Percentiles rank a stretch among this genome's conserved stretches.
Conservation (phyloP, 2,113 vertebrate genomes). For the Neofelis nebulosa region DNA sequence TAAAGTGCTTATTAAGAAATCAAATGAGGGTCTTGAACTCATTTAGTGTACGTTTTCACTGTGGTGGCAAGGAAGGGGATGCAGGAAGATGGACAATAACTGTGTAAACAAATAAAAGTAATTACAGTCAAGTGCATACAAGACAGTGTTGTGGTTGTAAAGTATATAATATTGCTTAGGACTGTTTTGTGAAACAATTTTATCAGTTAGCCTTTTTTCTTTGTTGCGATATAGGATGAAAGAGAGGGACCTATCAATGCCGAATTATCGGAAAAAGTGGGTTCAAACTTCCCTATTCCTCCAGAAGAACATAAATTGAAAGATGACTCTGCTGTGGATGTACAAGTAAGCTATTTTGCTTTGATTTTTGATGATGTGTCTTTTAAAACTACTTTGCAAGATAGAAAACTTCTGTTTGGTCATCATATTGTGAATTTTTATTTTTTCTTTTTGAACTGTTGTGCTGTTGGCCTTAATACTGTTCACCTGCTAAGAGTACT, state of each 20-base stretch:
- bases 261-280: conserved; percentile 78
- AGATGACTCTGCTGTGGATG: conserved; percentile 81
- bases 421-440: background rate
- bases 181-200: conserved; percentile 7
- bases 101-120: background rate
- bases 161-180: background rate
- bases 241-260: conserved; percentile 81
- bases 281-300: conserved; percentile 79
- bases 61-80: background rate
- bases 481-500: background rate
- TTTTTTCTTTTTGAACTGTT: background rate
- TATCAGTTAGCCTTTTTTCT: conserved; percentile 26
- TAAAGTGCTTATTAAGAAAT: background rate
- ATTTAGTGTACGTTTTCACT: background rate
- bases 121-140: background rate
- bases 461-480: background rate
- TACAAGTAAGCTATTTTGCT: conserved; percentile 80
- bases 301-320: conserved; percentile 80
- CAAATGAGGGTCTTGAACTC: background rate
- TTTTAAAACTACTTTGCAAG: conserved; percentile 44
- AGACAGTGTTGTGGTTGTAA: background rate
- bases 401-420: conserved; percentile 47
- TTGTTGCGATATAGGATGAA: conserved; percentile 83
- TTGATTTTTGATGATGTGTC: conserved; percentile 38
- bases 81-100: background rate